These are phyloP conservation scores for Amaurobius ferox DNA, from an alignment of 2,888 invertebrate genomes.

Conservation along the genomic window DNA sequence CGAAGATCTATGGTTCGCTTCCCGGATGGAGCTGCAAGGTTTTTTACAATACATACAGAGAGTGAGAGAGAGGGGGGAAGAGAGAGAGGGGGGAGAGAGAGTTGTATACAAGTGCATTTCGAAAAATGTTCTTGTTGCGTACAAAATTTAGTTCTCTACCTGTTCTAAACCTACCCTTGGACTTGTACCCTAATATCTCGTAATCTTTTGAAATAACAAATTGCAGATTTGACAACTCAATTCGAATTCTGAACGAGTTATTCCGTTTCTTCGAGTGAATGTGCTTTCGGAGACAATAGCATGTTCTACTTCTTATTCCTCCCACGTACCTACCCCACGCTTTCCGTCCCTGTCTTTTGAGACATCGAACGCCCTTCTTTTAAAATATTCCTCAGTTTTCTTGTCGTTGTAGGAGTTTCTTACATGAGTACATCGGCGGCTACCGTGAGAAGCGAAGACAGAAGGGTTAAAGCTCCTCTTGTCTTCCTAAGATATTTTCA, in stretches of 20 bases:
- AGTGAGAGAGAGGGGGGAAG: too few relatives aligned
- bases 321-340: constrained; percentile 63
- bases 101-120: too few relatives aligned
- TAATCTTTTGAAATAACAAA: constrained; percentile 8
- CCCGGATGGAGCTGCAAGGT: too few relatives aligned
- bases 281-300: constrained; percentile 22
- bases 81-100: too few relatives aligned
- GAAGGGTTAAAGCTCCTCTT: not conserved
- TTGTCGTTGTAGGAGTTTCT: constrained; percentile 8
- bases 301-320: constrained; percentile 41
- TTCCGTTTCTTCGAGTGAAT: not conserved
- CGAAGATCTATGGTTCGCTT: too few relatives aligned
- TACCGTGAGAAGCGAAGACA: not conserved
- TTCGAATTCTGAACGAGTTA: not conserved
- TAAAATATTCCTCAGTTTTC: constrained; percentile 7
- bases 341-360: constrained; percentile 46
- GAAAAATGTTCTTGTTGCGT: too few relatives aligned
- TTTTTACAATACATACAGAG: too few relatives aligned
- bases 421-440: not conserved
- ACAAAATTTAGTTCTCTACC: too few relatives aligned
- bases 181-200: not conserved
- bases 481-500: not conserved
- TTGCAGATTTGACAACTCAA: not conserved
- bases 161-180: too few relatives aligned
- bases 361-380: not conserved